Evolutionary conservation across 2,888 invertebrate genomes (phyloP).

Genomic region (Cheilosia impressa): DNA sequence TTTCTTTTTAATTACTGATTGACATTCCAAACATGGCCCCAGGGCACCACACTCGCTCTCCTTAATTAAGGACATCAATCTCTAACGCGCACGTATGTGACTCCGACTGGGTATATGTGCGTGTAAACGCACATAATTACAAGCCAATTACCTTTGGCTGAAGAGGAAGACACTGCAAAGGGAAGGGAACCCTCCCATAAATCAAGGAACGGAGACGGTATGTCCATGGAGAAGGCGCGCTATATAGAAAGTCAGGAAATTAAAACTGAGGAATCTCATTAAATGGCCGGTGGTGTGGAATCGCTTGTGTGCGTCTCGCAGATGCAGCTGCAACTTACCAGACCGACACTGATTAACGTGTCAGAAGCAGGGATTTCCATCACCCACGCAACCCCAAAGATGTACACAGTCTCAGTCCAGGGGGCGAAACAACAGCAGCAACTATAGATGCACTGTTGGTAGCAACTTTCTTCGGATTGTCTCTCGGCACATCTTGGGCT

Average conservation of each 20-base stretch:
- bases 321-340: slow-evolving; percentile 70
- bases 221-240: slow-evolving; percentile 35
- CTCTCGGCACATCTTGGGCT: slow-evolving; percentile 26
- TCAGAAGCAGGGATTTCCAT: slow-evolving; percentile 70
- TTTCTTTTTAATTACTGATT: slow-evolving; percentile 62
- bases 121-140: slow-evolving; percentile 74
- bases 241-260: slow-evolving; percentile 71
- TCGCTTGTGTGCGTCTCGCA: neutral
- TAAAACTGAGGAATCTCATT: slow-evolving; percentile 73
- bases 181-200: slow-evolving; percentile 62
- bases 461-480: slow-evolving; percentile 48
- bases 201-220: slow-evolving; percentile 56
- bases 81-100: slow-evolving; percentile 45
- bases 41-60: slow-evolving; percentile 24
- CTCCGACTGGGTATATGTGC: slow-evolving; percentile 49
- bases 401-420: slow-evolving; percentile 41
- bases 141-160: slow-evolving; percentile 68
- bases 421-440: slow-evolving; percentile 1
- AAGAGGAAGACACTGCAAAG: slow-evolving; percentile 13
- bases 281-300: slow-evolving; percentile 47
- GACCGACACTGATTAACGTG: slow-evolving; percentile 76
- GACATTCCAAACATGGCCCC: slow-evolving; percentile 65
- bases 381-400: slow-evolving; percentile 64
- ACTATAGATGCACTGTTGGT: neutral
- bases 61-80: slow-evolving; percentile 75